These are phyloP conservation scores for Altica lythri DNA, from an alignment of 2,888 invertebrate species.

Conservation along the genomic window DNA sequence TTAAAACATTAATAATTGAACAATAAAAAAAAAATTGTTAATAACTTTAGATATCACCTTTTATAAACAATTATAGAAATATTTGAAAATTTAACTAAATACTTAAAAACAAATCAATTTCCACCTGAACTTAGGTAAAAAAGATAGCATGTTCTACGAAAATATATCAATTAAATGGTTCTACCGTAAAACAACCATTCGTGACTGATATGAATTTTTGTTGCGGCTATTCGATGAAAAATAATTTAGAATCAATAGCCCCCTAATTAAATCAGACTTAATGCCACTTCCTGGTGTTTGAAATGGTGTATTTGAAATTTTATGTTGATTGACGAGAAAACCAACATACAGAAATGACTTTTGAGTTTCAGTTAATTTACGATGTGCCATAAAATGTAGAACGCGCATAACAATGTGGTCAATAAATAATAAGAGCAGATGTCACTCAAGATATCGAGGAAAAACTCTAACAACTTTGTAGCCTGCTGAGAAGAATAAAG, in stretches of 20 bases:
- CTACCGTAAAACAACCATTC: neutral
- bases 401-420: slow-evolving; percentile 37
- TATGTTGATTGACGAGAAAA: slow-evolving; percentile 24
- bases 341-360: slow-evolving; percentile 17
- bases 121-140: too few relatives aligned
- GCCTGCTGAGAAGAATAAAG: slow-evolving; percentile 23
- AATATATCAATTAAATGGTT: slow-evolving; percentile 9
- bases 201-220: slow-evolving; percentile 16
- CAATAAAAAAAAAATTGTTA: too few relatives aligned
- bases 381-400: slow-evolving; percentile 33
- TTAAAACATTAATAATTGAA: too few relatives aligned
- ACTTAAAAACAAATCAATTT: too few relatives aligned
- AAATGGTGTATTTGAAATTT: slow-evolving; percentile 13
- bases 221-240: neutral
- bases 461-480: slow-evolving; percentile 15
- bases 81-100: too few relatives aligned
- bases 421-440: slow-evolving; percentile 42
- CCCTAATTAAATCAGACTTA: slow-evolving; percentile 22
- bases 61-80: too few relatives aligned
- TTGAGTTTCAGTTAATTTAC: slow-evolving; percentile 30
- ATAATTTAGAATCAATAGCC: slow-evolving; percentile 7
- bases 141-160: neutral
- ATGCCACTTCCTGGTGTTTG: slow-evolving; percentile 18
- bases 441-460: slow-evolving; percentile 32
- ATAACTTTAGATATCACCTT: too few relatives aligned